phyloP scores from a whole-genome alignment of 2,797 vertebrate species.

The Ptychobarbus kaznakovi region DNA sequence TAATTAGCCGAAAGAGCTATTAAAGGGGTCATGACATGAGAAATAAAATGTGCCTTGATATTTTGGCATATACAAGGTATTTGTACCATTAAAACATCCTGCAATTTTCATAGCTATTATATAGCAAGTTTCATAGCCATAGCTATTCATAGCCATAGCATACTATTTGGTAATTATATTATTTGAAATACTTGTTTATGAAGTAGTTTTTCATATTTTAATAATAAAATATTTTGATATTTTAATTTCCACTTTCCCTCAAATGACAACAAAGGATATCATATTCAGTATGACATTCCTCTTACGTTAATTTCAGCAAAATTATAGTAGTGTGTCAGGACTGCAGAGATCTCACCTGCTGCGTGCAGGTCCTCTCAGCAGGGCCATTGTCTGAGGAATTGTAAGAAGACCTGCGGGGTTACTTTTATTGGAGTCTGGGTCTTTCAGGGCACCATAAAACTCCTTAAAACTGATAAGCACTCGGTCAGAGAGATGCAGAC shows the following conservation, averaged over 20 bases:
- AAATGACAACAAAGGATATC: neutral
- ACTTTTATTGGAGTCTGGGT: constrained; percentile 40
- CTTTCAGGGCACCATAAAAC: constrained; percentile 57
- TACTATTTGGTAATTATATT: neutral
- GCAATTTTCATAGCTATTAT: too few species aligned
- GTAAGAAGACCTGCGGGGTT: constrained; percentile 40
- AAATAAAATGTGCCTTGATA: too few species aligned
- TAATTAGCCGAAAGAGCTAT: neutral
- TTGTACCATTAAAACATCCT: too few species aligned
- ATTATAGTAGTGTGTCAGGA: neutral
- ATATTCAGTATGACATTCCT: neutral
- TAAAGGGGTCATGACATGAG: too few species aligned
- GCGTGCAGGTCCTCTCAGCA: constrained; percentile 60
- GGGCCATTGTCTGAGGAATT: constrained; percentile 53
- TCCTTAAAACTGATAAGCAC: constrained; percentile 61
- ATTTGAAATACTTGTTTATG: constrained; percentile 1
- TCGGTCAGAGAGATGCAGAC: constrained; percentile 62
- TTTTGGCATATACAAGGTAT: too few species aligned
- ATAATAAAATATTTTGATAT: neutral
- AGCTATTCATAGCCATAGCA: too few species aligned
- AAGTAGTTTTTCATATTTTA: neutral
- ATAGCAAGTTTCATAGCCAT: too few species aligned
- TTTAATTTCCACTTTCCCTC: neutral
- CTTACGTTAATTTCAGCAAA: neutral
- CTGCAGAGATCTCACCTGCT: constrained; percentile 51